Conservation (phyloP, 2,113 vertebrate genomes). For the Glareola pratincola region DNA sequence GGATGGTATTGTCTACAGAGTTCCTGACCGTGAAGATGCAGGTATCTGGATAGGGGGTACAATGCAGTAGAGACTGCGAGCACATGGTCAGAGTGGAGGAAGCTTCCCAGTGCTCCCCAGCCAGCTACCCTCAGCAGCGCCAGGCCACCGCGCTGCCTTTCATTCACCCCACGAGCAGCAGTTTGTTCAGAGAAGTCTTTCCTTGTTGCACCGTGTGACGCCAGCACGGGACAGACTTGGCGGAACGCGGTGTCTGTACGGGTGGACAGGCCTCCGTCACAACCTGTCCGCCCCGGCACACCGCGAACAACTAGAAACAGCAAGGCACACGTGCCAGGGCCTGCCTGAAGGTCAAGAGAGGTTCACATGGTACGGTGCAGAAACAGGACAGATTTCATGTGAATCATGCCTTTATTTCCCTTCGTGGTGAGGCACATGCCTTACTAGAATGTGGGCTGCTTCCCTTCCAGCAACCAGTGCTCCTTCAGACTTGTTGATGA, state of each 20-base stretch:
- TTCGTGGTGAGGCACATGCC: neutral
- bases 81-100: neutral
- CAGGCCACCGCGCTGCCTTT: neutral
- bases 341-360: neutral
- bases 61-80: neutral
- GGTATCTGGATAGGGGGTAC: neutral
- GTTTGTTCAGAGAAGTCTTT: neutral
- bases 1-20: too few relatives aligned
- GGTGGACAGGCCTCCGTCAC: neutral
- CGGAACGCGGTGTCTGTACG: neutral
- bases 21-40: neutral
- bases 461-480: neutral
- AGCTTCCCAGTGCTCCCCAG: neutral
- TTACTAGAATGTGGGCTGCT: neutral
- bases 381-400: neutral
- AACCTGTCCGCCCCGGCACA: neutral
- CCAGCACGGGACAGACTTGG: neutral
- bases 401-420: neutral
- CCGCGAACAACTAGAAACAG: neutral
- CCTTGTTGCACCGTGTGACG: neutral
- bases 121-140: neutral
- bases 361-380: neutral
- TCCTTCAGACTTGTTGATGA: neutral
- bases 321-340: neutral
- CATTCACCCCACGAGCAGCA: neutral